Evolutionary conservation across 2,888 invertebrate genomes (phyloP).

Genomic region (Mantis religiosa): DNA sequence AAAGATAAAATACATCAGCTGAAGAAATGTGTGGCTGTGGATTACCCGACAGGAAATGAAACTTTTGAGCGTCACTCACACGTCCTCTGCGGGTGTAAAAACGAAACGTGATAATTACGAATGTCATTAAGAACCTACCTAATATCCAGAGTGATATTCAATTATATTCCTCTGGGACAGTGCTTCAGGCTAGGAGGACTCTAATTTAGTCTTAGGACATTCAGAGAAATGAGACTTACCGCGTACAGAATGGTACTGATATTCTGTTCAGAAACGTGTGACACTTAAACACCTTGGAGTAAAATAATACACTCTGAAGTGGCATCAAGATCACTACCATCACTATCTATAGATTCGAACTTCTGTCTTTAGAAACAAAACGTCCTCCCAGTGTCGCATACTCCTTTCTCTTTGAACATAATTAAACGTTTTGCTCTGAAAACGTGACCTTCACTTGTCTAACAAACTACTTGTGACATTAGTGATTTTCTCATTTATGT

Average conservation of each 20-base stretch:
- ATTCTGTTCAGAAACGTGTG: background rate
- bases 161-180: background rate
- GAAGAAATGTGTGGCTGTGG: background rate
- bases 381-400: too few species aligned
- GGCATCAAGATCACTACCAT: too few species aligned
- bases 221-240: background rate
- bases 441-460: too few species aligned
- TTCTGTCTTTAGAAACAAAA: too few species aligned
- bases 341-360: too few species aligned
- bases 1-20: background rate
- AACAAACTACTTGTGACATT: too few species aligned
- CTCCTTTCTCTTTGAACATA: too few species aligned
- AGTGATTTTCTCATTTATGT: too few species aligned
- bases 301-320: too few species aligned
- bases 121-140: constrained; percentile 31
- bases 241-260: background rate
- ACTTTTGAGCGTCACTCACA: background rate
- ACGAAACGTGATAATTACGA: constrained; percentile 35
- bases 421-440: too few species aligned
- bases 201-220: background rate
- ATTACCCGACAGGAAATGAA: background rate
- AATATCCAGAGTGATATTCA: background rate
- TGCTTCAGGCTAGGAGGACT: background rate
- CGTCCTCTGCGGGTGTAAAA: constrained; percentile 19
- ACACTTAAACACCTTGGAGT: too few species aligned